Evolutionary conservation across 2,113 vertebrate species (phyloP), one percentile per base, ranked within the genome.

Genomic region (Dunckerocampus dactyliophorus): DNA sequence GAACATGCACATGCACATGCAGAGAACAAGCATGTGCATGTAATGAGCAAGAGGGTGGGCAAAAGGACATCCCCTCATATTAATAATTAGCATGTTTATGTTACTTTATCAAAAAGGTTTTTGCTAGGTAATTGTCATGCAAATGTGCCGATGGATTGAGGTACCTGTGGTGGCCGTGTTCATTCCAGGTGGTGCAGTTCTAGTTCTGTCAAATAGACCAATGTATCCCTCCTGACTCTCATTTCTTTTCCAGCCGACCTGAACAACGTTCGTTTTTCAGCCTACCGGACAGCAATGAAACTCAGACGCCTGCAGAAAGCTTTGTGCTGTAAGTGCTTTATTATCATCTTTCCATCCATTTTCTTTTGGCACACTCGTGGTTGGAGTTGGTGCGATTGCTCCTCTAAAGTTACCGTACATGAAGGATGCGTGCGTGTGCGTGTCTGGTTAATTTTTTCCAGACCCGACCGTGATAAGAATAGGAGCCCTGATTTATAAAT

Each of bases 231-330:
- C 39, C n/a, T 56, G 37, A 56, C 54, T 8, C 52, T 54, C 12
- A 3, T 55, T 12, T 74, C 17, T 47, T 62, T 62, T 20, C 8
- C 43, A 88, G 87, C 87, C 4, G 87, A 69, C 86, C 92, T 99
- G 86, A 99, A 99, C 92, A 99, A 99, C 8, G 97, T 99, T 67
- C 91, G 97, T 34, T 99, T 99, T 89, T 99, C 97, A 0, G 97
- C 97, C 0, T 99, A 99, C 83, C 90, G 97, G 69, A 99, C 97
- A 47, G 97, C 97, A 77, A 99, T 99, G 97, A 99, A 99, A 71
- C 93, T 99, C 43, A 87, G 97, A 67, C 92, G 97, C 78, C 92
- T 99, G 84, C 97, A 99, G 91, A 99, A 99, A 83, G 96, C 97
- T 31, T 94, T 99, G 43, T 98, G 96, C 91, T 6, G 96, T 99